phyloP scores from a whole-genome alignment of 2,888 invertebrate genomes.

The Ophioninae sp. region DNA sequence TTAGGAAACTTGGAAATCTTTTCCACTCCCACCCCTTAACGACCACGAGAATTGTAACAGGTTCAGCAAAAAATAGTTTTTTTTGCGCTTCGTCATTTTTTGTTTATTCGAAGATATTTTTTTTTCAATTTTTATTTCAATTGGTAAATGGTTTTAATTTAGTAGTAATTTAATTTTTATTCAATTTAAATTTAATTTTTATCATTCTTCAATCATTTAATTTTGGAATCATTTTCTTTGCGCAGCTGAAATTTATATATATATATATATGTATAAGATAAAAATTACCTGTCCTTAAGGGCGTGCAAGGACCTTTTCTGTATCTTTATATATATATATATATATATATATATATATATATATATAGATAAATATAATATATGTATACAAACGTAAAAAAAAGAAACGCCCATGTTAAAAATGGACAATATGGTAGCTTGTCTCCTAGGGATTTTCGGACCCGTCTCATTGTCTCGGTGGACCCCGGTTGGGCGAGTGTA shows the following conservation, averaged over 20 bases:
- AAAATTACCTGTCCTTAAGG: conserved; percentile 70
- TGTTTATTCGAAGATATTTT: too few relatives aligned
- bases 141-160: too few relatives aligned
- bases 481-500: not conserved
- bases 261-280: too few relatives aligned
- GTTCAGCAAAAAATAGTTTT: too few relatives aligned
- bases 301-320: conserved; percentile 38
- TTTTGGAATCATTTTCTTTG: too few relatives aligned
- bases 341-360: not conserved
- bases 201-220: too few relatives aligned
- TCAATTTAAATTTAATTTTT: too few relatives aligned
- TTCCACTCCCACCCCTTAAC: not conserved
- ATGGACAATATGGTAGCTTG: conserved; percentile 7
- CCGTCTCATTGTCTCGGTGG: not conserved
- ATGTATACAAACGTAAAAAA: conserved; percentile 1
- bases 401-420: conserved; percentile 1
- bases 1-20: conserved; percentile 3
- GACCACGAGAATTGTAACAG: conserved; percentile 44
- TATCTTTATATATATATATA: conserved; percentile 4
- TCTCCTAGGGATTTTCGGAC: not conserved
- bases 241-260: too few relatives aligned
- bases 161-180: too few relatives aligned
- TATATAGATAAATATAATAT: too few relatives aligned
- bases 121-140: too few relatives aligned
- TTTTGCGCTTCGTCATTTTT: too few relatives aligned